Evolutionary conservation across 2,797 vertebrate species (phyloP).

Genomic region (Neostethus bicornis): DNA sequence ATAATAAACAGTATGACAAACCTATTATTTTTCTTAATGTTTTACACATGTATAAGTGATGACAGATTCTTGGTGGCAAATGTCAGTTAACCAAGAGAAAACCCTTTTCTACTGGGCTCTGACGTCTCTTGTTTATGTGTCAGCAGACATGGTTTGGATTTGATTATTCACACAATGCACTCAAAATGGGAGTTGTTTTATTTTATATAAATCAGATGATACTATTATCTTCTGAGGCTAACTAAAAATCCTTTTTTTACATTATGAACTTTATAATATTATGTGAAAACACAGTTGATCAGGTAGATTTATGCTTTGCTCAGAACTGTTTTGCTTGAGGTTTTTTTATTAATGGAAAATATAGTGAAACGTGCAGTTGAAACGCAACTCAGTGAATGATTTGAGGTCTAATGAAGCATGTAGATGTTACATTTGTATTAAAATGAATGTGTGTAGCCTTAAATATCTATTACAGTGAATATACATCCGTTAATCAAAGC

Average conservation of each 20-base stretch:
- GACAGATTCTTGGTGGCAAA: constrained; percentile 41
- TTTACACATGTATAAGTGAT: constrained; percentile 60
- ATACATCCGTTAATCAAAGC: constrained; percentile 28
- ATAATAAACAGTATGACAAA: constrained; percentile 63
- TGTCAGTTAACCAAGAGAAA: constrained; percentile 58
- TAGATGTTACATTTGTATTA: constrained; percentile 36
- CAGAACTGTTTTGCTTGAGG: constrained; percentile 16
- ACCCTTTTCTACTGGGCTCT: constrained; percentile 50
- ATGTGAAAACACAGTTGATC: constrained; percentile 48
- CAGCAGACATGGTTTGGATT: constrained; percentile 65
- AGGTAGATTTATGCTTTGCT: constrained; percentile 51
- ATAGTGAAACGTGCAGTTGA: constrained; percentile 28
- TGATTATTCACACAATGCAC: constrained; percentile 65
- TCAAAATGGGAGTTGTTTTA: constrained; percentile 54
- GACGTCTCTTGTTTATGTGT: constrained; percentile 71
- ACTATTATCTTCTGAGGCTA: constrained; percentile 42
- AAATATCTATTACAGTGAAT: constrained; percentile 27
- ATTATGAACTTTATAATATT: constrained; percentile 46
- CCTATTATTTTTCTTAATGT: constrained; percentile 65
- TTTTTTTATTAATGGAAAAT: constrained; percentile 31
- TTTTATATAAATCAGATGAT: constrained; percentile 45
- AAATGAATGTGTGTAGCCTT: constrained; percentile 16
- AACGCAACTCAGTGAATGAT: constrained; percentile 20
- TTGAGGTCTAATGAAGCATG: constrained; percentile 32
- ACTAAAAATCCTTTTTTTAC: constrained; percentile 47